A percentile compares a stretch with the other conserved stretches of the same genome.
Evolutionary conservation across 2,797 vertebrate genomes (phyloP).

Genomic region (Lepus oiostolus): DNA sequence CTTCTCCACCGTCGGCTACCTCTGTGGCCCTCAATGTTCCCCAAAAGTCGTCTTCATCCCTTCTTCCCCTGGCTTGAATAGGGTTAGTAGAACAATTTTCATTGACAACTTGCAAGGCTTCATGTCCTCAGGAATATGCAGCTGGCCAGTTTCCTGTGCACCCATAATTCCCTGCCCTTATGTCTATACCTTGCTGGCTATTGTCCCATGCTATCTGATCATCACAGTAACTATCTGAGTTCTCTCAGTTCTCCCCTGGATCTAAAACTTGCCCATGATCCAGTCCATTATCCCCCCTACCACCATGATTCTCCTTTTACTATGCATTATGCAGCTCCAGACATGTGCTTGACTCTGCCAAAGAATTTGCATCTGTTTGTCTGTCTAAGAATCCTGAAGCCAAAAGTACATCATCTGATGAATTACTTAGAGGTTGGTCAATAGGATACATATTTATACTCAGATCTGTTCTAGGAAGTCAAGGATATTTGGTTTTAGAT

Average conservation of each 20-base stretch:
- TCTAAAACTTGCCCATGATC: background rate
- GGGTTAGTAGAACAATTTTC: background rate
- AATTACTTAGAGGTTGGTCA: background rate
- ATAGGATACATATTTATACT: background rate
- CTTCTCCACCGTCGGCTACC: rapidly evolving
- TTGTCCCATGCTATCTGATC: background rate
- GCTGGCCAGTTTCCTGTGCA: background rate
- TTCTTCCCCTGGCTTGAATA: background rate
- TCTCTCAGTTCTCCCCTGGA: background rate
- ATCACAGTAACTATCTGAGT: background rate
- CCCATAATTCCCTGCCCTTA: background rate
- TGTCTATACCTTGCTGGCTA: background rate
- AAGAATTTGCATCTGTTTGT: background rate
- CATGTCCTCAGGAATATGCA: background rate
- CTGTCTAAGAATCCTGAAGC: background rate
- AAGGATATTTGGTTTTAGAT: background rate
- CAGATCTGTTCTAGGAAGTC: background rate
- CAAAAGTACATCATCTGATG: background rate
- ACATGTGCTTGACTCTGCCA: background rate
- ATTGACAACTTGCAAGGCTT: background rate
- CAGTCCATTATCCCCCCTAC: background rate
- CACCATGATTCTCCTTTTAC: background rate
- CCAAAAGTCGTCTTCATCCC: background rate
- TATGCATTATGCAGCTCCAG: background rate
- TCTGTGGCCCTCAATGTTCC: background rate